Evolutionary conservation across 2,888 invertebrate species (phyloP).

Genomic region (Nomada goodeniana): DNA sequence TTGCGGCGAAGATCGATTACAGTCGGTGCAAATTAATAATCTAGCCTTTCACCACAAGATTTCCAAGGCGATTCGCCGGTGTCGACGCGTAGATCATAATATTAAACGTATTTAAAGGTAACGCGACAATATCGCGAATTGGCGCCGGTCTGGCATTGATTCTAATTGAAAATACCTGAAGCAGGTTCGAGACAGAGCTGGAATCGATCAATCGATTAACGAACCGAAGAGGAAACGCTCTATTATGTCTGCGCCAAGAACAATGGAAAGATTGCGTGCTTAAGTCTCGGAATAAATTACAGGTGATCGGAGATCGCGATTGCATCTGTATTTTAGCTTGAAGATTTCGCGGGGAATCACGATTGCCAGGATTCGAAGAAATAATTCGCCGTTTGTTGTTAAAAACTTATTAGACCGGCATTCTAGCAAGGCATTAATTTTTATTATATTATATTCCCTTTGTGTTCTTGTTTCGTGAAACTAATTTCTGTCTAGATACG

Average conservation of each 20-base stretch:
- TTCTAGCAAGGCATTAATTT: too few relatives aligned
- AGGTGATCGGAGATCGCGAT: constrained; percentile 5
- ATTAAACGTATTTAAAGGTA: constrained; percentile 19
- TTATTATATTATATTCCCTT: neutral
- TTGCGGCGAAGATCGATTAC: constrained; percentile 56
- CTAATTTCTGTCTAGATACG: too few relatives aligned
- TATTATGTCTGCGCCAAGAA: constrained; percentile 24
- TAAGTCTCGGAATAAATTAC: constrained; percentile 31
- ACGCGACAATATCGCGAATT: constrained; percentile 37
- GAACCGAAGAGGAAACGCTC: constrained; percentile 18
- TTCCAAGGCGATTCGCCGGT: constrained; percentile 53
- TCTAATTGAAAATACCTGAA: constrained; percentile 38
- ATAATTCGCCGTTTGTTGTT: neutral
- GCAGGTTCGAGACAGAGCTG: neutral
- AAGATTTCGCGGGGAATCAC: constrained; percentile 2
- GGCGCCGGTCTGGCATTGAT: constrained; percentile 31
- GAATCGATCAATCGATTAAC: neutral
- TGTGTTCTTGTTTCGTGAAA: neutral
- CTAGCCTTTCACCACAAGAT: constrained; percentile 57
- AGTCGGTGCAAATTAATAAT: constrained; percentile 54
- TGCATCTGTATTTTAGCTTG: neutral
- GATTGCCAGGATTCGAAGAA: neutral
- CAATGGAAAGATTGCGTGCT: constrained; percentile 30
- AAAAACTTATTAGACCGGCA: too few relatives aligned
- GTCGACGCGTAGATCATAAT: constrained; percentile 41